Evolutionary conservation across 2,888 invertebrate species (phyloP).

Genomic region (Chymomyza procnemis): DNA sequence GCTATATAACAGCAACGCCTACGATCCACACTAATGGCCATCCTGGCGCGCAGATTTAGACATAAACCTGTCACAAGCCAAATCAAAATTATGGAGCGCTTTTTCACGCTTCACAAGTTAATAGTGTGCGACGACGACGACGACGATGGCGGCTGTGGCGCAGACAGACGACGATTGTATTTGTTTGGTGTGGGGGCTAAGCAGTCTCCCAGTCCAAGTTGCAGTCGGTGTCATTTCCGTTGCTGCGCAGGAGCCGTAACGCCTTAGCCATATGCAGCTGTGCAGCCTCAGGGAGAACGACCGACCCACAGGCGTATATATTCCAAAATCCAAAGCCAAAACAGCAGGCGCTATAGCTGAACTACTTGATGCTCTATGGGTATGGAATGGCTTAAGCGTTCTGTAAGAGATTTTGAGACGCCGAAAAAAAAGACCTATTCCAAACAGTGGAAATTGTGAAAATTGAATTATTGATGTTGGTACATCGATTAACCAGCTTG

Average conservation of each 20-base stretch:
- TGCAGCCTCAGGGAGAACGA: neutral
- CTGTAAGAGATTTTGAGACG: neutral
- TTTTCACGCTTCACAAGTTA: neutral
- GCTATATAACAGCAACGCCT: neutral
- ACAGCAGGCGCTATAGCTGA: neutral
- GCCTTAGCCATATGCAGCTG: neutral
- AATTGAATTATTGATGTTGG: too few species aligned
- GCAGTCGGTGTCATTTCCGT: constrained; percentile 27
- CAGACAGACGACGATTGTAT: neutral
- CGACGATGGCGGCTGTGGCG: neutral
- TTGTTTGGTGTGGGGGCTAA: constrained; percentile 43
- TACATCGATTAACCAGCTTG: too few species aligned
- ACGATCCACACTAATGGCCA: constrained; percentile 29
- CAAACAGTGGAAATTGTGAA: too few species aligned
- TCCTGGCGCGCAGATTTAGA: constrained; percentile 43
- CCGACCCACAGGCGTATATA: neutral
- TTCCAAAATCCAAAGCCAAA: neutral
- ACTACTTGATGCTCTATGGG: neutral
- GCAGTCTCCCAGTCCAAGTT: neutral
- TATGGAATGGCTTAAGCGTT: neutral
- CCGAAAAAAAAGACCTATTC: too few species aligned
- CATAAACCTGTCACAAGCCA: constrained; percentile 45
- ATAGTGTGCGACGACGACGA: neutral
- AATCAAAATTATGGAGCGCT: constrained; percentile 1
- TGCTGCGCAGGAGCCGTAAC: neutral